Base-by-base conservation (phyloP, 2,888 invertebrate genomes). In the Eremobia ochroleuca region DNA sequence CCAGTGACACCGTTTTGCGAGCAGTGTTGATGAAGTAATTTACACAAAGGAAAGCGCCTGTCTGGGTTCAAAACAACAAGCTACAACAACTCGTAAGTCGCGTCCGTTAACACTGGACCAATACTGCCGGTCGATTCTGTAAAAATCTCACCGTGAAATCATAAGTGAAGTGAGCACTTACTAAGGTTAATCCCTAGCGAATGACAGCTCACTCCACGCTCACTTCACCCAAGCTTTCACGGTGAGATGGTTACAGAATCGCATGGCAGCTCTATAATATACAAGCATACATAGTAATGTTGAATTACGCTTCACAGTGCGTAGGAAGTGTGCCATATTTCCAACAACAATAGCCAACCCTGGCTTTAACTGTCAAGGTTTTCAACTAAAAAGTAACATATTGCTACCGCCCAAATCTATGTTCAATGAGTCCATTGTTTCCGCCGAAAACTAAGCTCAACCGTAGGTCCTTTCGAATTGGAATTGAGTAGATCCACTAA, bases 361-460 rank as follows among this genome's bases (percentile, higher is more conserved):
- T 31, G 13, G 21, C 28, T 34, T 37, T 25, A 46, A 74, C 15
- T 70, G 70, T 15, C 59, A 62, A 64, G 37, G 46, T 49, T 65
- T 34, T 6, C 18, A 34, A 55, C 28, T 34, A 4, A 18, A 11
- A n/a, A 76, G 59, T 52, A 28, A 43, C 31, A 28, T 46, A 46
- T 4, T 21, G 43, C 18, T 13, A 21, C 28, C 25, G 25, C 15
- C 15, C 4, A 65, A n/a, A 49, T 34, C 4, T n/a, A 15, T 15
- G 28, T 65, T 78, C 58, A 43, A 58, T 52, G 34, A 66, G 9
- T 13, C 37, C 25, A 61, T 59, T 78, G 59, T 71, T 71, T 25
- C n/a, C 34, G 0, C 3, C 13, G 15, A 15, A 55, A 75, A 40
- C 61, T 70, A 70, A 70, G 69, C 61, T 79, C 61, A 13, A 61